These are phyloP conservation scores for Catharus ustulatus DNA, from an alignment of 2,797 vertebrate genomes.

Conservation along the genomic window DNA sequence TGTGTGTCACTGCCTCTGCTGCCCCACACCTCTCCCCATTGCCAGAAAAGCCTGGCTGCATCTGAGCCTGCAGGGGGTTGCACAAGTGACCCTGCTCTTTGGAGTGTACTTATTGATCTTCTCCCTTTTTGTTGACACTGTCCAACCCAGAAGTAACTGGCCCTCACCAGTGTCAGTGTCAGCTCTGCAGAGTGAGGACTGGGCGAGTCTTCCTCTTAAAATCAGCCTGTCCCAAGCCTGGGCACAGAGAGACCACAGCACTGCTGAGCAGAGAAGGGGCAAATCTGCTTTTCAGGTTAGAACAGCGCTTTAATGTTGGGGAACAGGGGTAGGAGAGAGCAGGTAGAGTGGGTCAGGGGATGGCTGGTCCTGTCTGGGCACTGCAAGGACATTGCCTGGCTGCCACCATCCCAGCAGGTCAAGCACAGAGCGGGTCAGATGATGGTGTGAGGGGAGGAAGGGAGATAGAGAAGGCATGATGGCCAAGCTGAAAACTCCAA, in stretches of 20 bases:
- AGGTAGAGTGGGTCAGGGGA: neutral
- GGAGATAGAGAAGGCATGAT: neutral
- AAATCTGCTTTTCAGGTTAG: conserved; percentile 64
- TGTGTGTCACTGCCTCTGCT: neutral
- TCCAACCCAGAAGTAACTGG: neutral
- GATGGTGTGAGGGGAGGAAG: neutral
- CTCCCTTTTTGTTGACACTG: conserved; percentile 3
- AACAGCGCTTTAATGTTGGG: conserved; percentile 32
- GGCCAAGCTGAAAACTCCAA: neutral
- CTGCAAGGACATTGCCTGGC: neutral
- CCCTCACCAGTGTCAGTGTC: neutral
- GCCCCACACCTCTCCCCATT: neutral
- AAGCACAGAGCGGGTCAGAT: neutral
- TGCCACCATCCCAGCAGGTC: neutral
- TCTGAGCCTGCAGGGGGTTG: neutral
- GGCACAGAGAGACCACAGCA: conserved; percentile 32
- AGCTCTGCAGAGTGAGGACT: conserved; percentile 36
- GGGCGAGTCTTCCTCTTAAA: conserved; percentile 14
- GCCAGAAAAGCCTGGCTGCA: neutral
- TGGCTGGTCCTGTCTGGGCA: neutral
- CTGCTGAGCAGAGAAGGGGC: conserved; percentile 53
- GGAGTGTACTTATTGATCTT: conserved; percentile 41
- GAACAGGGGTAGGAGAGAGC: conserved; percentile 8
- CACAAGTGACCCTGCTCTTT: conserved; percentile 61
- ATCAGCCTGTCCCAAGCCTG: conserved; percentile 26